phyloP scores from a whole-genome alignment of 2,113 vertebrate species.

The Mystacornis crossleyi region DNA sequence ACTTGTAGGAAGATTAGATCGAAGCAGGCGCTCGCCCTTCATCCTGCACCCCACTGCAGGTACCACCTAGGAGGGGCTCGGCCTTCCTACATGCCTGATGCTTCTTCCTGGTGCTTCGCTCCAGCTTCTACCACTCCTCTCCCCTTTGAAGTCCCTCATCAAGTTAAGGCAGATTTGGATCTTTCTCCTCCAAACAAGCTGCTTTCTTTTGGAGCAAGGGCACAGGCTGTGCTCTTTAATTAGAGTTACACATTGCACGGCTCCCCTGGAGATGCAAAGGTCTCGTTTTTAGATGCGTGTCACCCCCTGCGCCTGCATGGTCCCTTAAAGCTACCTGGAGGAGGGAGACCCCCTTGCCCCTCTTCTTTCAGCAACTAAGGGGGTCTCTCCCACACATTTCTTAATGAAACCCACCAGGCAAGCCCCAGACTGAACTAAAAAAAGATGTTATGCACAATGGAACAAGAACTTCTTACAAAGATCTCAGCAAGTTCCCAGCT shows the following conservation, averaged over 20 bases:
- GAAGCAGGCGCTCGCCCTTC: neutral
- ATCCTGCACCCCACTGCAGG: neutral
- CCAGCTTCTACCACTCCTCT: neutral
- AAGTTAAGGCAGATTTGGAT: neutral
- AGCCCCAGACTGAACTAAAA: neutral
- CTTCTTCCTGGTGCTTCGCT: neutral
- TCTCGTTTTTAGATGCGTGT: neutral
- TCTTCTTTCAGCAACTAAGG: neutral
- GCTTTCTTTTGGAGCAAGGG: neutral
- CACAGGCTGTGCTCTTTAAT: neutral
- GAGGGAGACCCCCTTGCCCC: neutral
- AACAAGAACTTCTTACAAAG: neutral
- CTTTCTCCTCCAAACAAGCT: neutral
- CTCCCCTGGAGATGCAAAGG: neutral
- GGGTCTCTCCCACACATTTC: neutral
- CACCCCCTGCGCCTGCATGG: neutral
- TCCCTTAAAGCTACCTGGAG: neutral
- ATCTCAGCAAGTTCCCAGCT: neutral
- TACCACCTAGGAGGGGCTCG: neutral
- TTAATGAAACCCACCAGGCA: neutral
- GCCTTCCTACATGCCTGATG: neutral
- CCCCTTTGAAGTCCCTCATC: slow-evolving; percentile 11
- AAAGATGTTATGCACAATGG: neutral
- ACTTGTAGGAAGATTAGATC: slow-evolving; percentile 2
- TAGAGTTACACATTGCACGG: accelerated